Percentiles rank a stretch among this genome's conserved stretches.
phyloP scores from a whole-genome alignment of 2,888 invertebrate genomes.

The Sinohyriopsis cumingii region DNA sequence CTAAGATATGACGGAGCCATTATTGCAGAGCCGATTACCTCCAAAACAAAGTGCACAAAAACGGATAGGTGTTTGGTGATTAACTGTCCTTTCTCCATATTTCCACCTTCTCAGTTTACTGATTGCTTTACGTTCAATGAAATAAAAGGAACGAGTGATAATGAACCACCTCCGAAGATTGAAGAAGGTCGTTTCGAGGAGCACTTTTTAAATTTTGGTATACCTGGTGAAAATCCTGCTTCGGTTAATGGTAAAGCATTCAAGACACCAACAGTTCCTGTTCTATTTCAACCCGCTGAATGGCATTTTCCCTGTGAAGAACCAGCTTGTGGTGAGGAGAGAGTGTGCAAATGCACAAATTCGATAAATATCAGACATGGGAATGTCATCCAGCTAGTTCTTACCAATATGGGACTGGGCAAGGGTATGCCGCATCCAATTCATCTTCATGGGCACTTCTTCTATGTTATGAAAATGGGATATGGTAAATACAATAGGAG shows the following conservation, averaged over 20 bases:
- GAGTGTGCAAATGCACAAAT: constrained; percentile 42
- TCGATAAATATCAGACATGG: constrained; percentile 30
- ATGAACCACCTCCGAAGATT: constrained; percentile 14
- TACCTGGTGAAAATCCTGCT: constrained; percentile 27
- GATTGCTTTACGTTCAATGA: constrained; percentile 34
- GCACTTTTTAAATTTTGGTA: constrained; percentile 53
- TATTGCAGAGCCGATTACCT: constrained; percentile 27
- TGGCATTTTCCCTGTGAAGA: constrained; percentile 29
- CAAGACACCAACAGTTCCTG: constrained; percentile 28
- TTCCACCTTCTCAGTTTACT: constrained; percentile 9
- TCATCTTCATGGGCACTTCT: constrained; percentile 62
- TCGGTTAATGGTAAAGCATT: constrained; percentile 39
- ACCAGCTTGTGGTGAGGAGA: constrained; percentile 27
- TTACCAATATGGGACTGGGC: constrained; percentile 42
- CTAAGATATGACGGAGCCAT: constrained; percentile 41
- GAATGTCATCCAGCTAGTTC: constrained; percentile 48
- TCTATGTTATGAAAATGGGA: constrained; percentile 57
- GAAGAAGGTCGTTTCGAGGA: constrained; percentile 34
- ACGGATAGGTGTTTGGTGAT: constrained; percentile 30
- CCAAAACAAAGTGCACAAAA: constrained; percentile 25
- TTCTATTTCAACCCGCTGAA: constrained; percentile 41
- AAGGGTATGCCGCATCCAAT: constrained; percentile 49
- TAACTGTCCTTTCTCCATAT: constrained; percentile 42
- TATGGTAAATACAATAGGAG: constrained; percentile 30
- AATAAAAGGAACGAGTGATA: constrained; percentile 14